These are phyloP conservation scores for Mystacides longicornis DNA, from an alignment of 2,888 invertebrate species.

Conservation along the genomic window DNA sequence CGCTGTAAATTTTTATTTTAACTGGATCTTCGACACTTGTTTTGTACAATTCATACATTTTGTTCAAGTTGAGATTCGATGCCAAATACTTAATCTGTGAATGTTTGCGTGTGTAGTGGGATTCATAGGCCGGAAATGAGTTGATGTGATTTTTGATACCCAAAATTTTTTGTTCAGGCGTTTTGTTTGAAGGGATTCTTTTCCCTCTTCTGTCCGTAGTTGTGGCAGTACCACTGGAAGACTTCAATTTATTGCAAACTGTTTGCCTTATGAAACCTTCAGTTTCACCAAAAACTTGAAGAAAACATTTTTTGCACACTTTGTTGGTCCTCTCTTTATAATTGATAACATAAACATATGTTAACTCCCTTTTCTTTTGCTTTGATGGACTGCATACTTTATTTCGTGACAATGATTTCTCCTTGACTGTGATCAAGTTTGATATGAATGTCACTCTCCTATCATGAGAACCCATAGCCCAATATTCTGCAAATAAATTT, in stretches of 20 bases:
- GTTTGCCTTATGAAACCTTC: conserved; percentile 4
- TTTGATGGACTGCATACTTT: no score
- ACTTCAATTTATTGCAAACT: not conserved
- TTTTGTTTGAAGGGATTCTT: not conserved
- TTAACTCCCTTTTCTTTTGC: conserved; percentile 1
- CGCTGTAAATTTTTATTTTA: not conserved
- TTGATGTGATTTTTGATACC: not conserved
- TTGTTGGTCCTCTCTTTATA: not conserved
- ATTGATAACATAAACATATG: not conserved
- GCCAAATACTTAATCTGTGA: not conserved
- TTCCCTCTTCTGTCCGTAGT: conserved; percentile 1
- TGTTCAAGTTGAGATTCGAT: not conserved
- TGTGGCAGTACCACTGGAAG: not conserved
- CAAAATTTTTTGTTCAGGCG: not conserved
- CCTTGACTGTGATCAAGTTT: no score
- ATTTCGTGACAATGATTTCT: no score
- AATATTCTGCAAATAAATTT: no score
- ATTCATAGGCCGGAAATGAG: conserved; percentile 3
- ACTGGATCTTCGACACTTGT: not conserved
- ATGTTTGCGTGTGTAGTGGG: not conserved
- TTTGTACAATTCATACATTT: conserved; percentile 3
- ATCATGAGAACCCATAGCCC: no score
- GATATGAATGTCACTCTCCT: no score
- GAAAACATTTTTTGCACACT: not conserved
- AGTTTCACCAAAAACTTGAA: conserved; percentile 3